Base-by-base conservation (phyloP, 2,888 invertebrate species). In the Eretmocerus hayati region DNA sequence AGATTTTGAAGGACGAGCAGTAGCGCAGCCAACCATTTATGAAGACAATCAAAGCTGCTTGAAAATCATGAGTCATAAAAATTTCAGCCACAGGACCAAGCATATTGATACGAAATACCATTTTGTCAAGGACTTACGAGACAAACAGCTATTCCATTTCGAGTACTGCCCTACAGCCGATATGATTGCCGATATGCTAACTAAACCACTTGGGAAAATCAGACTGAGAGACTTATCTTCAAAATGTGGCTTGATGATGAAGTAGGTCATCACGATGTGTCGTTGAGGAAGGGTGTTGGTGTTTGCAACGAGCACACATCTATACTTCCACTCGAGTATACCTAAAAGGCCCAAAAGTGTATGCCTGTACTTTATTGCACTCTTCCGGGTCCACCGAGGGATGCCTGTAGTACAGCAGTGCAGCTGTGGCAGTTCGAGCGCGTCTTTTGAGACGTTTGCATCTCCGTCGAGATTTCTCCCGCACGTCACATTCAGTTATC, bases 41-140 rank as follows among this genome's bases (percentile, higher is more conserved):
- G 58, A 63, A 42, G 59, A 62, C 26, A 62, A 64, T 46, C 56
- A 62, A 50, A 60, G 59, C 41, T 62, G 60, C 35, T 21, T 62
- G 9, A 58, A 60, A 20, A 15, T 60, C 9, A 50, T 56, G 4
- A 20, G 47, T 6, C 49, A 56, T n/a, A 47, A 58, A 19, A 55
- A 51, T 37, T 54, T 59, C 15, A 58, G 55, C 13, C 50, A 58
- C 33, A 49, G 58, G 13, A 55, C 58, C 26, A 63, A 61, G 32
- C 58, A 58, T 33, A 50, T 59, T 5, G 55, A 56, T 39, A 55
- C 50, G 15, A 51, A 49, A 38, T 54, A 48, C 18, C 37, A 54
- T 39, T 56, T 52, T 32, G 45, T 51, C 11, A 52, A 43, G 37
- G 42, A 48, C 15, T 26, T 51, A 11, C 26, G 39, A 20, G 44